These are phyloP conservation scores for Dipodomys spectabilis DNA, from an alignment of 2,113 vertebrate species.

Conservation along the genomic window DNA sequence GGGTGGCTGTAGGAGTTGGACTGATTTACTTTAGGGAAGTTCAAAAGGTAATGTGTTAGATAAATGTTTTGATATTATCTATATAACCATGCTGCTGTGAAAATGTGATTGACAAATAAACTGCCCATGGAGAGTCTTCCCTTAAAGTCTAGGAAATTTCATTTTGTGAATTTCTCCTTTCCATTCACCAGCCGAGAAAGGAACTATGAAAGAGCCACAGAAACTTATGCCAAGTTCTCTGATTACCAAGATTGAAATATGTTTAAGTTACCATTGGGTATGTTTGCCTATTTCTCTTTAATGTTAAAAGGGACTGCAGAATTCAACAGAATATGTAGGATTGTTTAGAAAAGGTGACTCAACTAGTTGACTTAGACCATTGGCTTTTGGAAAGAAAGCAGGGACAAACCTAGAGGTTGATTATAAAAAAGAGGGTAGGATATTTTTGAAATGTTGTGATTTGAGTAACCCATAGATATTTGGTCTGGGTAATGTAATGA, in stretches of 20 bases:
- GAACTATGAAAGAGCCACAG: neutral
- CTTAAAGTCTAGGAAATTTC: neutral
- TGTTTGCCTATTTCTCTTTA: neutral
- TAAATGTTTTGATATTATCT: neutral
- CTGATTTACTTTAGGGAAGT: neutral
- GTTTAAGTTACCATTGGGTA: neutral
- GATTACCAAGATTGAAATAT: neutral
- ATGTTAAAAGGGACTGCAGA: neutral
- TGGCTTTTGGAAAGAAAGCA: neutral
- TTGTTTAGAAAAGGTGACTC: neutral
- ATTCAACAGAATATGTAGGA: neutral
- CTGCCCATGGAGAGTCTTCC: neutral
- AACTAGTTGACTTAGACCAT: neutral
- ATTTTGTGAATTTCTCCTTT: neutral
- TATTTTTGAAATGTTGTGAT: neutral
- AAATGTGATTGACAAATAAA: neutral
- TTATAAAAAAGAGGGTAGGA: neutral
- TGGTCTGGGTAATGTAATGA: neutral
- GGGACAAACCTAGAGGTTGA: neutral
- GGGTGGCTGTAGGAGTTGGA: no score
- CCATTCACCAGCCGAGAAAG: neutral
- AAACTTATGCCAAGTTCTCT: neutral
- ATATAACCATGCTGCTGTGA: neutral
- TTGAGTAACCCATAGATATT: neutral
- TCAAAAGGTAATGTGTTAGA: neutral